Evolutionary conservation across 2,888 invertebrate genomes (phyloP).

Genomic region (Argynnis bischoffii): DNA sequence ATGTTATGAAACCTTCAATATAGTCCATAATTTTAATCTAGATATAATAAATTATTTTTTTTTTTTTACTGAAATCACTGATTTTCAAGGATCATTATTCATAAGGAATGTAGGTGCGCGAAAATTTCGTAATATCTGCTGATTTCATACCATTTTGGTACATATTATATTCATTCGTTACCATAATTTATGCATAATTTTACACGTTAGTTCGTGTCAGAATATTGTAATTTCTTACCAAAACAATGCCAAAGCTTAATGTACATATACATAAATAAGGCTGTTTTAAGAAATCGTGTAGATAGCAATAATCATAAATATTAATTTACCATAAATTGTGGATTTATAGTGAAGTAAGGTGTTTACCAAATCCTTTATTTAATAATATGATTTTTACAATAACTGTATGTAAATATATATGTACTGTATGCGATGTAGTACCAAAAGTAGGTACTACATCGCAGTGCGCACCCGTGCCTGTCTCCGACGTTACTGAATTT

Average conservation of each 20-base stretch:
- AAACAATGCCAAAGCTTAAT: slow-evolving; percentile 2
- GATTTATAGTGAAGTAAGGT: no score
- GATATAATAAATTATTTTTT: slow-evolving; percentile 21
- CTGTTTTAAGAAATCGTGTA: neutral
- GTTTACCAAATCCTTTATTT: no score
- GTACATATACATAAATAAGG: slow-evolving; percentile 1
- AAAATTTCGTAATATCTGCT: slow-evolving; percentile 19
- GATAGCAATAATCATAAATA: neutral
- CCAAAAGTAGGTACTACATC: no score
- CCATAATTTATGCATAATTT: slow-evolving; percentile 21
- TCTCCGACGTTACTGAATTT: slow-evolving; percentile 57
- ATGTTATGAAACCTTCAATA: neutral
- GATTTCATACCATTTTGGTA: slow-evolving; percentile 20
- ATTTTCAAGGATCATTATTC: slow-evolving; percentile 36
- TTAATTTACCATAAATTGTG: no score
- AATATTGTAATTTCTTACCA: slow-evolving; percentile 1
- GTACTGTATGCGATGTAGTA: slow-evolving; percentile 12
- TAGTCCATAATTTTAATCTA: neutral
- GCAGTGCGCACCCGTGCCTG: slow-evolving; percentile 52
- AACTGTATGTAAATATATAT: no score
- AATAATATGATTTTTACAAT: no score
- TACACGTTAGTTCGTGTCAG: neutral
- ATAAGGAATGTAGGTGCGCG: slow-evolving; percentile 25
- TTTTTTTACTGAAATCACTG: no score
- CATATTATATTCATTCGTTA: slow-evolving; percentile 14